Conservation (phyloP, 2,888 invertebrate species). For the Drosophila gaucha region DNA sequence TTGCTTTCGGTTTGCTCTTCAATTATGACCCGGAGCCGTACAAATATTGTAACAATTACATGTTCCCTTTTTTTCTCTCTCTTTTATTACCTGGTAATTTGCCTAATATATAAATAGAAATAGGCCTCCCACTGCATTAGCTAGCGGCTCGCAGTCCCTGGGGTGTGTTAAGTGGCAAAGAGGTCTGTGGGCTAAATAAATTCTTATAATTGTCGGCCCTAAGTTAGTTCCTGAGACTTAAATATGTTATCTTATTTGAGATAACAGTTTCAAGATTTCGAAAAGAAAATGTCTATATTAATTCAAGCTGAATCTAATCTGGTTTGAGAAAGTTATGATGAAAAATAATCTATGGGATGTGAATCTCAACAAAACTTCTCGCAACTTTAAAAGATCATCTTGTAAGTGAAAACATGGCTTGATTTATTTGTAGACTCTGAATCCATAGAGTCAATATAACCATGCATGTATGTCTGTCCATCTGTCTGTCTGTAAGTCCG, state of each 20-base stretch:
- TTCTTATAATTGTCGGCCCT: not conserved
- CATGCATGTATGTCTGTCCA: too few relatives aligned
- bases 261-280: not conserved
- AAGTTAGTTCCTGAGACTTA: too few relatives aligned
- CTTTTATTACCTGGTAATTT: constrained; percentile 78
- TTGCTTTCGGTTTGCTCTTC: constrained; percentile 65
- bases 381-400: too few relatives aligned
- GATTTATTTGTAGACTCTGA: too few relatives aligned
- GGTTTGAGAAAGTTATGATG: too few relatives aligned
- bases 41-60: constrained; percentile 78
- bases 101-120: constrained; percentile 70
- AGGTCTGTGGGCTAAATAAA: not conserved
- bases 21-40: constrained; percentile 56
- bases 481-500: too few relatives aligned
- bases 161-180: constrained; percentile 11
- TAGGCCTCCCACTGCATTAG: constrained; percentile 67
- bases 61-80: constrained; percentile 66
- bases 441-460: too few relatives aligned
- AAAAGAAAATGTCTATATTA: not conserved
- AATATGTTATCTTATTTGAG: not conserved
- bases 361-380: too few relatives aligned
- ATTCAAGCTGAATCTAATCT: too few relatives aligned
- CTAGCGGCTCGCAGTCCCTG: not conserved
- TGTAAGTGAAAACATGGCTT: too few relatives aligned
- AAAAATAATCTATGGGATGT: too few relatives aligned